Evolutionary conservation across 1,140 invertebrate genomes (phyloP), one percentile per base, ranked within the genome.

Genomic region (Halictus rubicundus): DNA sequence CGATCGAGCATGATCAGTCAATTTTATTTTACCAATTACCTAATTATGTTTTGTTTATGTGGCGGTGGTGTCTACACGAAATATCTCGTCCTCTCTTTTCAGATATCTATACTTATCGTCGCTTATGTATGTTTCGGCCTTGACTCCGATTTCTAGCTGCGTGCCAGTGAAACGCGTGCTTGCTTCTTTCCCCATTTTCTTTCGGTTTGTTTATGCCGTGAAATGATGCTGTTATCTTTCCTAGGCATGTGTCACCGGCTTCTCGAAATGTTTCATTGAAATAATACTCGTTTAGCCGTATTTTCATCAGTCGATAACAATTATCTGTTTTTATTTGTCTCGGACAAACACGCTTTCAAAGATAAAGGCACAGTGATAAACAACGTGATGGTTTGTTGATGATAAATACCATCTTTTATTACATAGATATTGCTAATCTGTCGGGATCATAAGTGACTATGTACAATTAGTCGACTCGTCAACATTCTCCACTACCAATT

Each of bases 51-150:
- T 69, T 63, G n/a, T 52, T 63, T 69, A 54, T 52, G 69, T 49
- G 57, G 16, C 52, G 21, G 1, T 16, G 32, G 37, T 9, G 9
- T 6, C 25, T 39, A 61, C 46, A 6, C 19, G 27, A 63, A 77
- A 69, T 59, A 39, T 49, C 27, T 27, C 32, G 59, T 54, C 63
- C 52, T 63, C 23, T 27, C 25, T 42, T 23, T 39, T 10, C 66
- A 75, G 16, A 25, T 77, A 69, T 77, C 66, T 72, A 27, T n/a
- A 25, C 59, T 61, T 63, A 77, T 77, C 25, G 8, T 42, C 59
- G 75, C 39, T 68, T 76, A 69, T 57, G 66, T 63, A 25, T 21
- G 57, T 63, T 63, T 32, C 60, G 42, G 14, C 59, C 65, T 77
- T 77, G 75, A 63, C 23, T 42, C 14, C 57, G 66, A 63, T 69